These are phyloP conservation scores for Erannis defoliaria DNA, from an alignment of 2,888 invertebrate genomes.

Conservation along the genomic window DNA sequence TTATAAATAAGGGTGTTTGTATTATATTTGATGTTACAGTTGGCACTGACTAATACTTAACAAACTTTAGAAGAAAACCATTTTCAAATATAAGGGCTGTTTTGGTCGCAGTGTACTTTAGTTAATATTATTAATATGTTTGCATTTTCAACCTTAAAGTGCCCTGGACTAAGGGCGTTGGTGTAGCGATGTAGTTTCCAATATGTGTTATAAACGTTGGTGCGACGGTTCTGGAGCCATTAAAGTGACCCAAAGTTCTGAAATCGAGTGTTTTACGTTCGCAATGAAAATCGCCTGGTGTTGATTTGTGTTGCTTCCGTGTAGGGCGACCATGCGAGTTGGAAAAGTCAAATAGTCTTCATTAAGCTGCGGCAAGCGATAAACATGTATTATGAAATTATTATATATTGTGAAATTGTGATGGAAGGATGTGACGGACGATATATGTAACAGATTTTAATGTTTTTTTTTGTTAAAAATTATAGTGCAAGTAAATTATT, in stretches of 20 bases:
- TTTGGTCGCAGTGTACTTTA: neutral
- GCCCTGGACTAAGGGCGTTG: slow-evolving; percentile 18
- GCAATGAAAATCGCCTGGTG: slow-evolving; percentile 38
- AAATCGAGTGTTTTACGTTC: slow-evolving; percentile 43
- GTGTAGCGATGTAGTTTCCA: slow-evolving; percentile 38
- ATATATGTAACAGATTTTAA: too few species aligned
- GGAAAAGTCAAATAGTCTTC: slow-evolving; percentile 5
- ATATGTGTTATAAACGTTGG: slow-evolving; percentile 56
- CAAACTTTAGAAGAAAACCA: neutral
- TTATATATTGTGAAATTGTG: too few species aligned
- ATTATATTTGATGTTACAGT: neutral
- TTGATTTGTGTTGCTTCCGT: slow-evolving; percentile 44
- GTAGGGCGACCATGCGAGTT: slow-evolving; percentile 32
- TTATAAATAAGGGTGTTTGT: slow-evolving; percentile 5
- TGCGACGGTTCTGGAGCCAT: slow-evolving; percentile 53
- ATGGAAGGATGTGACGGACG: too few species aligned
- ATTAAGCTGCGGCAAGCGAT: neutral
- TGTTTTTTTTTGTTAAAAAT: too few species aligned
- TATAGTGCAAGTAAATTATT: too few species aligned
- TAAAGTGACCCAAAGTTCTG: slow-evolving; percentile 53
- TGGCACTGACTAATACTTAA: neutral
- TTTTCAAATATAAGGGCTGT: neutral
- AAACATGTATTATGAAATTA: neutral
- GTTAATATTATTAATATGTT: neutral
- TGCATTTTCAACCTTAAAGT: slow-evolving; percentile 21